phyloP scores from a whole-genome alignment of 2,888 invertebrate genomes.

The Nephrotoma flavescens region DNA sequence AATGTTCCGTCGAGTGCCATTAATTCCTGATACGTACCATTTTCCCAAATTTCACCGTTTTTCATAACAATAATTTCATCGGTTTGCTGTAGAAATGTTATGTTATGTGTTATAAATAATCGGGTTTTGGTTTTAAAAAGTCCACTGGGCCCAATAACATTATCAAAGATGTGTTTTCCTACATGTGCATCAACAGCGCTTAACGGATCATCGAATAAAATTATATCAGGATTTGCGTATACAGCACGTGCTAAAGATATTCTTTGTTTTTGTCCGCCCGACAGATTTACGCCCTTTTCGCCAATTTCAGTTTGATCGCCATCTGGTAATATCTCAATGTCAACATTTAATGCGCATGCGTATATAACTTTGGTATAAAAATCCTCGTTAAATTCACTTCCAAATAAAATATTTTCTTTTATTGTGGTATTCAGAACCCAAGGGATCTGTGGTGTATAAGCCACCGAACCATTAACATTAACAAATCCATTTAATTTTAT shows the following conservation, averaged over 20 bases:
- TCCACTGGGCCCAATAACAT: conserved; percentile 37
- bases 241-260: conserved; percentile 35
- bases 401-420: conserved; percentile 36
- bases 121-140: conserved; percentile 33
- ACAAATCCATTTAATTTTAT: conserved; percentile 21
- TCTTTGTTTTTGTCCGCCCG: conserved; percentile 34
- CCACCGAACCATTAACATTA: conserved; percentile 28
- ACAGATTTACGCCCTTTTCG: conserved; percentile 37
- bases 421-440: conserved; percentile 40
- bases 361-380: conserved; percentile 23
- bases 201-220: conserved; percentile 41
- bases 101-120: conserved; percentile 42
- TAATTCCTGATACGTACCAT: conserved; percentile 39
- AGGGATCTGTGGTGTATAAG: conserved; percentile 39
- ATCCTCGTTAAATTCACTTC: conserved; percentile 22
- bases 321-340: conserved; percentile 36
- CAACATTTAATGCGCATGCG: conserved; percentile 33
- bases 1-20: conserved; percentile 21
- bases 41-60: conserved; percentile 38
- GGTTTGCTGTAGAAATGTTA: conserved; percentile 38
- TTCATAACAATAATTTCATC: conserved; percentile 39
- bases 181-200: conserved; percentile 50
- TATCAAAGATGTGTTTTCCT: conserved; percentile 45
- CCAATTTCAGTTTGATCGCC: conserved; percentile 41
- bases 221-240: conserved; percentile 33